phyloP scores from a whole-genome alignment of 1,140 invertebrate genomes.

The Lasioglossum baleicum region DNA sequence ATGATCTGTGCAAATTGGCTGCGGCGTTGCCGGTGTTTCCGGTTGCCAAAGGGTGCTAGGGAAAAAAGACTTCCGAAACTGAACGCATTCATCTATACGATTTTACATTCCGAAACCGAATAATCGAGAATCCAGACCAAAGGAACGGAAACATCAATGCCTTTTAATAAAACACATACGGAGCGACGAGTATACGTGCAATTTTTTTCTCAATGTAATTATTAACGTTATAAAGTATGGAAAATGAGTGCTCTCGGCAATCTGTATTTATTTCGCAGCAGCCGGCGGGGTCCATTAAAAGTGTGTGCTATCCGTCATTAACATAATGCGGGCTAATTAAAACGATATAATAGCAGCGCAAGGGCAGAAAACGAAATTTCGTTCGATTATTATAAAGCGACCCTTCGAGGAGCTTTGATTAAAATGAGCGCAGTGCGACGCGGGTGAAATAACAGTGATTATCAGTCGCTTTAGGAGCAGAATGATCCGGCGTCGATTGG shows the following conservation, averaged over 20 bases:
- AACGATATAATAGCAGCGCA: background rate
- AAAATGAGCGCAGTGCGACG: too few species aligned
- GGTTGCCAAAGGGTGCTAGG: background rate
- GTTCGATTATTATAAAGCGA: background rate
- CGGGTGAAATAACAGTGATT: too few species aligned
- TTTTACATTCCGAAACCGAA: too few species aligned
- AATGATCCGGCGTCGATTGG: too few species aligned
- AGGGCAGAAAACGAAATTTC: slow-evolving; percentile 4
- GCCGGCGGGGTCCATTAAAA: slow-evolving; percentile 15
- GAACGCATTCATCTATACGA: too few species aligned
- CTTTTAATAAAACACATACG: too few species aligned
- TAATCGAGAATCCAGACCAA: too few species aligned
- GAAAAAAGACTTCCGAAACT: too few species aligned
- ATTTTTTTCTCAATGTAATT: background rate
- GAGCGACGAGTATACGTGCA: too few species aligned
- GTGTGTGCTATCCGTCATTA: slow-evolving; percentile 15
- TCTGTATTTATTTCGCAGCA: background rate
- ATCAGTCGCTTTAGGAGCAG: too few species aligned
- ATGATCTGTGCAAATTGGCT: slow-evolving; percentile 22
- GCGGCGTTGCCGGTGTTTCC: background rate
- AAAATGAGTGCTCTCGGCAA: background rate
- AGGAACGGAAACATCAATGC: too few species aligned
- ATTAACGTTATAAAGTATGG: background rate
- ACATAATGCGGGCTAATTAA: slow-evolving; percentile 13
- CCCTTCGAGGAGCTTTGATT: background rate